Evolutionary conservation across 2,113 vertebrate genomes (phyloP).

Genomic region (Macrotis lagotis): DNA sequence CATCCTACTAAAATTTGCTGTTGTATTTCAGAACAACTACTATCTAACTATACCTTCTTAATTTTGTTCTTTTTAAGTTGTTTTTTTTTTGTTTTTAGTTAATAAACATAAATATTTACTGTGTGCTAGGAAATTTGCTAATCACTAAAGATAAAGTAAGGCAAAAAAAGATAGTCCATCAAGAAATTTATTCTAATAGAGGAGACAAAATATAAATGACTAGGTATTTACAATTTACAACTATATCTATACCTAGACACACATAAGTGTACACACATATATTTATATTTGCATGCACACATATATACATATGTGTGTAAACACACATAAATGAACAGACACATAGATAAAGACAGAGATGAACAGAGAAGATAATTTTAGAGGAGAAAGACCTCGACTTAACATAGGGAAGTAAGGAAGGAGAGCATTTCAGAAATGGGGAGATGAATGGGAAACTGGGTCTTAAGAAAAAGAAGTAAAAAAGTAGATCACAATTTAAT

Average conservation of each 20-base stretch:
- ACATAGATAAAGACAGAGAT: too few relatives aligned
- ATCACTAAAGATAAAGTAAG: background rate
- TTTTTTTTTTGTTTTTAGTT: background rate
- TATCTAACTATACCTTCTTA: background rate
- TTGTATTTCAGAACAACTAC: background rate
- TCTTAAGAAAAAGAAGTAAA: too few relatives aligned
- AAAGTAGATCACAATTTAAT: too few relatives aligned
- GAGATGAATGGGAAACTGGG: background rate
- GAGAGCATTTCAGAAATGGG: background rate
- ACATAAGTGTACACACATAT: background rate
- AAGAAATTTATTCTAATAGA: background rate
- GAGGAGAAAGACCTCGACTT: background rate
- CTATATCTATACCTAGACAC: background rate
- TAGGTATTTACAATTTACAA: background rate
- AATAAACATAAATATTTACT: background rate
- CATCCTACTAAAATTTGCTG: background rate
- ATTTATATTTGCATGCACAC: too few relatives aligned
- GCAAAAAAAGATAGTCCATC: background rate
- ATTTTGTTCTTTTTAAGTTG: background rate
- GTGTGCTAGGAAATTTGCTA: background rate
- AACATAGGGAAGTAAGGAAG: background rate
- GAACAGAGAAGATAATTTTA: background rate
- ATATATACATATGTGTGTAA: too few relatives aligned
- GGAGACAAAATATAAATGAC: background rate
- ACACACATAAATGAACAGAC: too few relatives aligned